Conservation (phyloP, 2,113 vertebrate genomes). For the Australoheros scitulus region DNA sequence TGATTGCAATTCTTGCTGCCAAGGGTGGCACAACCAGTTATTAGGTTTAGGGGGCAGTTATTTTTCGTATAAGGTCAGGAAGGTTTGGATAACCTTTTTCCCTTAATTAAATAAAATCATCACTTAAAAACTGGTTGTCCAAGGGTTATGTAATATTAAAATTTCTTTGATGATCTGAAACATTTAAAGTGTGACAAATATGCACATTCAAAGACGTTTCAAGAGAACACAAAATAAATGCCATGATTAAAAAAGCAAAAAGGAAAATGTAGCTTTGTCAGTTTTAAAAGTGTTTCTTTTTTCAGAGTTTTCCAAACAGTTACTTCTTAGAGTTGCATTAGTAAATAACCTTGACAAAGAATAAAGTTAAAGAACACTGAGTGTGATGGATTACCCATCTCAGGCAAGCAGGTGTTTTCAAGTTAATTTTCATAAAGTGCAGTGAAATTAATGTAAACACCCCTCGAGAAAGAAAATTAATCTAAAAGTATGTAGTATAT, state of each 20-base stretch:
- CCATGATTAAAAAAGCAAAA: neutral
- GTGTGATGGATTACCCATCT: conserved; percentile 47
- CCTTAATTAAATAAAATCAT: too few species aligned
- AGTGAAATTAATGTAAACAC: conserved; percentile 24
- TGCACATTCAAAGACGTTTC: neutral
- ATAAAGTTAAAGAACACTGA: conserved; percentile 27
- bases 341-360: conserved; percentile 52
- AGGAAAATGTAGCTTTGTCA: neutral
- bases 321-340: neutral
- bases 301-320: neutral
- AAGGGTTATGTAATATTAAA: neutral
- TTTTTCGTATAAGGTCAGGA: too few species aligned
- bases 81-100: too few species aligned
- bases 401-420: conserved; percentile 1
- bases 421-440: conserved; percentile 27
- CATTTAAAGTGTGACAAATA: neutral
- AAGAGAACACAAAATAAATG: neutral
- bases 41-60: too few species aligned
- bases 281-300: neutral
- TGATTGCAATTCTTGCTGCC: neutral
- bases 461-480: conserved; percentile 32
- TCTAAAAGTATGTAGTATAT: conserved; percentile 11
- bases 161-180: neutral
- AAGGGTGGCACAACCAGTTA: neutral
- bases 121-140: neutral